phyloP scores from a whole-genome alignment of 2,888 invertebrate genomes.

The Neria commutata region DNA sequence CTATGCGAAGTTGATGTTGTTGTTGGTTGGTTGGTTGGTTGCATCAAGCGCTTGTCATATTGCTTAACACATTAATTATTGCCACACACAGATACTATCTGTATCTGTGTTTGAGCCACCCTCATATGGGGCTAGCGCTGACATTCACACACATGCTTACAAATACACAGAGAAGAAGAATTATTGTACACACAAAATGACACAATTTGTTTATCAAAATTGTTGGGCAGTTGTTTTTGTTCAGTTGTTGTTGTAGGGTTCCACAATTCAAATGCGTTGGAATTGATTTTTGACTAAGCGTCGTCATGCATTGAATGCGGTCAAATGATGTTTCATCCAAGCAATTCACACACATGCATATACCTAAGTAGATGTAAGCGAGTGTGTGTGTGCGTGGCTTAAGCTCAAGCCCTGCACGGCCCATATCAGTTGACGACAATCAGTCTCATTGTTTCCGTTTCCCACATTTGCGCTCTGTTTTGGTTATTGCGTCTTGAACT shows the following conservation, averaged over 20 bases:
- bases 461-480: conserved; percentile 42
- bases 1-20: background rate
- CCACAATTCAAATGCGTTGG: conserved; percentile 5
- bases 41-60: background rate
- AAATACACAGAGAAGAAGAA: background rate
- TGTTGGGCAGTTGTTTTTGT: background rate
- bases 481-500: conserved; percentile 46
- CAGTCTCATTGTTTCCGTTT: conserved; percentile 57
- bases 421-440: conserved; percentile 53
- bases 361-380: background rate
- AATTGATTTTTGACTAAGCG: conserved; percentile 34
- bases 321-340: conserved; percentile 15
- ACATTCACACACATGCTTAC: background rate
- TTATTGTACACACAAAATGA: background rate
- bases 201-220: background rate
- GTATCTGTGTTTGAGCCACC: background rate
- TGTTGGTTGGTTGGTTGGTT: background rate
- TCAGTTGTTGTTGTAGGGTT: background rate
- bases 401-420: background rate
- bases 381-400: background rate
- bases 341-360: background rate
- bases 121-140: background rate
- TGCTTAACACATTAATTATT: background rate
- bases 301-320: conserved; percentile 47
- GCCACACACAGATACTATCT: background rate